Percentiles rank a stretch among this genome's conserved stretches.
Evolutionary conservation across 2,888 invertebrate genomes (phyloP).

Genomic region (Oxystoma pomonae): DNA sequence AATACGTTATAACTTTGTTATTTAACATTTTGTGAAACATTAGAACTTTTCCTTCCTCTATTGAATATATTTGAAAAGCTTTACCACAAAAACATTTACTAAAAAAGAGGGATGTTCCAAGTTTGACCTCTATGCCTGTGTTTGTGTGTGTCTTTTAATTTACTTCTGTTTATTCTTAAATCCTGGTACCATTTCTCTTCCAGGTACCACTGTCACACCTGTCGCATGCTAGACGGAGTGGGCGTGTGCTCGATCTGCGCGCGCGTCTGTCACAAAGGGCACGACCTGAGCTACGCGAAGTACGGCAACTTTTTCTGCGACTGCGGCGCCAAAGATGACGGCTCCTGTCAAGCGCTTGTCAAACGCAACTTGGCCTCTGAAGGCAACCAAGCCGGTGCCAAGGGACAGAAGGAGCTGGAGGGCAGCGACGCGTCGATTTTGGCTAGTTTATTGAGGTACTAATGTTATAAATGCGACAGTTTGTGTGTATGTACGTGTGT

Average conservation of each 20-base stretch:
- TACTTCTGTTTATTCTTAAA: no score
- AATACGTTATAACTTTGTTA: background rate
- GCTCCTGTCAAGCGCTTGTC: slow-evolving; percentile 63
- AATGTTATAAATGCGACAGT: no score
- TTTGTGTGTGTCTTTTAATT: no score
- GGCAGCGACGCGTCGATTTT: slow-evolving; percentile 43
- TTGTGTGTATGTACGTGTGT: no score
- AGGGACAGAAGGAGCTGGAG: slow-evolving; percentile 11
- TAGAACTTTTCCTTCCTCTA: no score
- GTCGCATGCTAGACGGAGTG: slow-evolving; percentile 96
- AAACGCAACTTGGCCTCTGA: slow-evolving; percentile 49
- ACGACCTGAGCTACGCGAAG: slow-evolving; percentile 96
- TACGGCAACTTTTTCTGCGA: slow-evolving; percentile 99
- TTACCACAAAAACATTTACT: no score
- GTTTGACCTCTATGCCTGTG: no score
- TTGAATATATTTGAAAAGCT: no score
- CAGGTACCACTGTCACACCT: slow-evolving; percentile 98
- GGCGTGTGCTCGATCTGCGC: slow-evolving; percentile 98
- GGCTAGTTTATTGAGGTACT: slow-evolving; percentile 59
- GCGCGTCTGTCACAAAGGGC: slow-evolving; percentile 92
- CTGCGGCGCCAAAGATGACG: slow-evolving; percentile 94
- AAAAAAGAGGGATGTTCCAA: no score
- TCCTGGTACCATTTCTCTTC: no score
- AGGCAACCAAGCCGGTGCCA: slow-evolving; percentile 10
- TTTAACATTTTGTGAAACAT: background rate